Conservation (phyloP, 2,888 invertebrate species). For the Herminia tarsipennalis region DNA sequence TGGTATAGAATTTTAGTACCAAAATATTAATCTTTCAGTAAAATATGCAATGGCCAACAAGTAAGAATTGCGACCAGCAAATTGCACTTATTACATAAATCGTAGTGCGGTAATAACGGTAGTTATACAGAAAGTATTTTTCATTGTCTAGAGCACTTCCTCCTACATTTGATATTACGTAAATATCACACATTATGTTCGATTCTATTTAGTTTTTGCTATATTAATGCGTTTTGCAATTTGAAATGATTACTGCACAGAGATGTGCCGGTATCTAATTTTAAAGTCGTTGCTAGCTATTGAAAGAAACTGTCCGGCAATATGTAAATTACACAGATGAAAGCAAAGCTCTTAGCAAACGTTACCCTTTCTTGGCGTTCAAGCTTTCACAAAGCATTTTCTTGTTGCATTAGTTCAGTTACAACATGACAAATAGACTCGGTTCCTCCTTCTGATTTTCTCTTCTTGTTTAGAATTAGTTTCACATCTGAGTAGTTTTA, state of each 20-base stretch:
- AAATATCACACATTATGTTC: conserved; percentile 45
- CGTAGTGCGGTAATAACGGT: conserved; percentile 56
- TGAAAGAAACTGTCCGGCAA: neutral
- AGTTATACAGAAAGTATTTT: conserved; percentile 71
- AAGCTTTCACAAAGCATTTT: too few relatives aligned
- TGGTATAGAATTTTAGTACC: too few relatives aligned
- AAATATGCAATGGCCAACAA: too few relatives aligned
- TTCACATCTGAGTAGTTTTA: too few relatives aligned
- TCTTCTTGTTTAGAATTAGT: too few relatives aligned
- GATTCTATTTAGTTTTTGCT: conserved; percentile 17
- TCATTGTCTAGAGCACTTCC: conserved; percentile 84
- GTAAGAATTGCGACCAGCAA: conserved; percentile 27
- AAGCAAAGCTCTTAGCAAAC: neutral
- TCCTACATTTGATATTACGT: conserved; percentile 64
- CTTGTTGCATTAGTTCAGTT: too few relatives aligned
- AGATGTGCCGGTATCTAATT: conserved; percentile 16
- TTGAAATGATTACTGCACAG: conserved; percentile 20
- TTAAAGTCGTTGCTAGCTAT: conserved; percentile 6
- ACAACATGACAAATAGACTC: too few relatives aligned
- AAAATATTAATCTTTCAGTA: too few relatives aligned
- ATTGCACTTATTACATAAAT: conserved; percentile 62
- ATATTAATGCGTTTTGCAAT: conserved; percentile 8
- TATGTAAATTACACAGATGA: neutral
- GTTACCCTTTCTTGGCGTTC: neutral
- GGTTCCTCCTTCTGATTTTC: too few relatives aligned